phyloP scores from a whole-genome alignment of 2,113 vertebrate genomes.

The Tetraodon nigroviridis region DNA sequence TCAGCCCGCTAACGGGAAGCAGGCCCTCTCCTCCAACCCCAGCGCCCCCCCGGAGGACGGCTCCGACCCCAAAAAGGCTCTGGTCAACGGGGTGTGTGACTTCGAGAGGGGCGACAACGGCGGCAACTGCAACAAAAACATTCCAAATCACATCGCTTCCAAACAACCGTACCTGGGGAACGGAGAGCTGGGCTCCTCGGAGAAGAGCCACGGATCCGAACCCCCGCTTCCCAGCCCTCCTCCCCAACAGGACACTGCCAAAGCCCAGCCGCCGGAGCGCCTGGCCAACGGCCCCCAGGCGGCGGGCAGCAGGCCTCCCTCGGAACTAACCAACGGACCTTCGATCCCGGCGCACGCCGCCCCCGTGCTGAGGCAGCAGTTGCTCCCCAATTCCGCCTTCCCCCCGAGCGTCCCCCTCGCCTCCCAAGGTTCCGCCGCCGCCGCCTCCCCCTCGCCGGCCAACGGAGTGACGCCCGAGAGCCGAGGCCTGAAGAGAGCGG shows the following conservation, averaged over 20 bases:
- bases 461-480: slow-evolving; percentile 86
- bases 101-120: slow-evolving; percentile 82
- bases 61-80: slow-evolving; percentile 88
- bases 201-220: slow-evolving; percentile 72
- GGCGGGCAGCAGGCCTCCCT: slow-evolving; percentile 72
- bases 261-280: slow-evolving; percentile 92
- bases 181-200: slow-evolving; percentile 86
- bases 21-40: slow-evolving; percentile 78
- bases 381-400: slow-evolving; percentile 85
- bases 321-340: slow-evolving; percentile 94
- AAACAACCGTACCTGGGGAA: slow-evolving; percentile 96
- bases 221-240: slow-evolving; percentile 77
- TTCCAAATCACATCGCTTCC: slow-evolving; percentile 99
- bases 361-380: slow-evolving; percentile 76
- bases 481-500: slow-evolving; percentile 89
- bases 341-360: slow-evolving; percentile 82
- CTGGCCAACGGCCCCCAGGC: slow-evolving; percentile 92
- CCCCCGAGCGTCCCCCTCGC: slow-evolving; percentile 82
- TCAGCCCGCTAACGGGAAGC: slow-evolving; percentile 84
- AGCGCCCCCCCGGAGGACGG: slow-evolving; percentile 74
- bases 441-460: slow-evolving; percentile 70
- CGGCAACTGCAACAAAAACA: slow-evolving; percentile 95
- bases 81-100: slow-evolving; percentile 98
- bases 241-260: slow-evolving; percentile 95
- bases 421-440: slow-evolving; percentile 70